phyloP scores from a whole-genome alignment of 1,140 invertebrate species.

The Bombus superbus region DNA sequence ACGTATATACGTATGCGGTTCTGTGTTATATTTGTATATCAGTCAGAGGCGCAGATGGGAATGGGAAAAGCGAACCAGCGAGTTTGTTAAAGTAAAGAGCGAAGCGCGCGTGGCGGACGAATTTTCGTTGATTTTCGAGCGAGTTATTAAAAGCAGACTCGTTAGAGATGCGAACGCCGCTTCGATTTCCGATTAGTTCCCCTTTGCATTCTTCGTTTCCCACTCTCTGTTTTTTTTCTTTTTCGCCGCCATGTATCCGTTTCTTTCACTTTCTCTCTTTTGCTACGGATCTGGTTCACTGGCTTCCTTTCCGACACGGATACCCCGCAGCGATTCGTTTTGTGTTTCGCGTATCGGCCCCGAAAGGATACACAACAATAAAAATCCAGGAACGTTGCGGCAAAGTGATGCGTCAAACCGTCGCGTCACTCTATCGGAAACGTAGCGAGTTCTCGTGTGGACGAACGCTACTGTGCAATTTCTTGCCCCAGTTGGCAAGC shows the following conservation, averaged over 20 bases:
- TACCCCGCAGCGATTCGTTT: conserved; percentile 38
- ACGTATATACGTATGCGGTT: neutral
- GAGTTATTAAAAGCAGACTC: conserved; percentile 78
- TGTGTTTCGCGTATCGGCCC: conserved; percentile 31
- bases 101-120: neutral
- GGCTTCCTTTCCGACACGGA: conserved; percentile 41
- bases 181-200: conserved; percentile 66
- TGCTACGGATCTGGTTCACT: conserved; percentile 25
- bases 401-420: conserved; percentile 41
- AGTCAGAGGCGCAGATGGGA: neutral
- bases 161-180: conserved; percentile 78
- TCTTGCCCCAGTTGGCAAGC: conserved; percentile 41
- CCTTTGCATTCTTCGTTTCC: conserved; percentile 40
- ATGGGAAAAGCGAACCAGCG: no score
- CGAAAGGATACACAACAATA: conserved; percentile 35
- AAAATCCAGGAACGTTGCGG: conserved; percentile 26
- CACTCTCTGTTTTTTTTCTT: neutral
- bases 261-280: conserved; percentile 22
- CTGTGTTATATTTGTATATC: neutral
- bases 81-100: conserved; percentile 1
- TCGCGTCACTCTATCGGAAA: conserved; percentile 38
- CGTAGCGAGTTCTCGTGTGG: conserved; percentile 23
- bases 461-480: conserved; percentile 26
- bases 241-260: neutral
- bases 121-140: conserved; percentile 69